These are phyloP conservation scores for Solenodon paradoxus DNA, from an alignment of 2,113 vertebrate genomes.

Conservation along the genomic window DNA sequence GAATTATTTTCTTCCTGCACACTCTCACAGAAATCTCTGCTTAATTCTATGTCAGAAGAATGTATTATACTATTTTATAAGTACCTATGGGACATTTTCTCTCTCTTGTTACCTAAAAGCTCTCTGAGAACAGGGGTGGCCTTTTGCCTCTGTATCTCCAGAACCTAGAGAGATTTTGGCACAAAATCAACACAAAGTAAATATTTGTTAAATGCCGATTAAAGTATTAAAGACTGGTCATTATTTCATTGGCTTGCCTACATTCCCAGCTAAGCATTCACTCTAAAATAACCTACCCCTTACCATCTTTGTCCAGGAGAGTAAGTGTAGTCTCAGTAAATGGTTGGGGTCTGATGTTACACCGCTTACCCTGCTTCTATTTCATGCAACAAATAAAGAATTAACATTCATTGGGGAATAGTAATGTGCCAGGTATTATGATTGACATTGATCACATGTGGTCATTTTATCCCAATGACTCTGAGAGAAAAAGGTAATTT, in stretches of 20 bases:
- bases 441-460: not conserved
- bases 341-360: not conserved
- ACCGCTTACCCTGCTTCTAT: not conserved
- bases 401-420: not conserved
- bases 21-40: not conserved
- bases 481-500: not conserved
- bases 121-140: not conserved
- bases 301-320: not conserved
- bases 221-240: not conserved
- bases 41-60: slow-evolving; percentile 5
- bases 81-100: not conserved
- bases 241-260: not conserved
- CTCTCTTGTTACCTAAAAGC: not conserved
- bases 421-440: not conserved
- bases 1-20: not conserved
- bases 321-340: not conserved
- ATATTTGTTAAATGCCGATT: not conserved
- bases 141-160: slow-evolving; percentile 18
- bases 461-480: not conserved
- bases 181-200: not conserved
- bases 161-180: slow-evolving; percentile 1
- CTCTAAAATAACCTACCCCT: not conserved
- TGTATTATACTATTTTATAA: not conserved
- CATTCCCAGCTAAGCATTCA: not conserved
- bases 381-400: not conserved